Base-by-base conservation (phyloP, 2,888 invertebrate species). In the Acanthosoma haemorrhoidale region DNA sequence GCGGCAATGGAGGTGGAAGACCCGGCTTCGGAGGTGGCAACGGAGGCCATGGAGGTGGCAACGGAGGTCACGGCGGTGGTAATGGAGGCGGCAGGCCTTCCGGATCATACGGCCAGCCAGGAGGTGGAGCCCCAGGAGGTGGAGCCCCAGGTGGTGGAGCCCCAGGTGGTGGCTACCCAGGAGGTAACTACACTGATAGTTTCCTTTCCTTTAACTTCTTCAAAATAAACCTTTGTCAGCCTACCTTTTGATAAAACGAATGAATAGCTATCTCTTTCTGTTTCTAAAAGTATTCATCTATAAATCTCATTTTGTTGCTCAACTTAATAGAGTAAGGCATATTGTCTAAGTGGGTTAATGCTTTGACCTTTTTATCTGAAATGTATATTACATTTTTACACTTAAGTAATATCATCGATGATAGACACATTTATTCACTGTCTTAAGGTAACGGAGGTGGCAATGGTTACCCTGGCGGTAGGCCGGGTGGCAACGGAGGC, bases 401-500 rank as follows among this genome's bases (percentile, higher is more conserved):
- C n/a, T n/a, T n/a, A n/a, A n/a, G n/a, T n/a, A n/a, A n/a, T n/a
- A n/a, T n/a, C n/a, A n/a, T n/a, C n/a, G n/a, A n/a, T n/a, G n/a
- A n/a, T n/a, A n/a, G n/a, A n/a, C n/a, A n/a, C n/a, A n/a, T n/a
- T n/a, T n/a, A n/a, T n/a, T n/a, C n/a, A 57, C 18, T 18, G 11
- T 25, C 57, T 21, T n/a, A 29, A 29, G 64, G 64, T 29, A 64
- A 64, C 31, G 64, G 64, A 39, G 64, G 64, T 21, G 64, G 64
- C n/a, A 25, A 18, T 64, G 64, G 64, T 41, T 64, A 64, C 31
- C 64, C 64, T 36, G 16, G 64, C 41, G 64, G 64, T 25, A 29
- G 64, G 39, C 64, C 64, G 25, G 64, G 64, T 38, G 64, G 64
- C 38, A 64, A 64, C 41, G 64, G 64, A 41, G 64, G 61, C 34